Evolutionary conservation across 2,888 invertebrate genomes (phyloP), one percentile per base, ranked within the genome.

Genomic region (Scaptomyza parva): DNA sequence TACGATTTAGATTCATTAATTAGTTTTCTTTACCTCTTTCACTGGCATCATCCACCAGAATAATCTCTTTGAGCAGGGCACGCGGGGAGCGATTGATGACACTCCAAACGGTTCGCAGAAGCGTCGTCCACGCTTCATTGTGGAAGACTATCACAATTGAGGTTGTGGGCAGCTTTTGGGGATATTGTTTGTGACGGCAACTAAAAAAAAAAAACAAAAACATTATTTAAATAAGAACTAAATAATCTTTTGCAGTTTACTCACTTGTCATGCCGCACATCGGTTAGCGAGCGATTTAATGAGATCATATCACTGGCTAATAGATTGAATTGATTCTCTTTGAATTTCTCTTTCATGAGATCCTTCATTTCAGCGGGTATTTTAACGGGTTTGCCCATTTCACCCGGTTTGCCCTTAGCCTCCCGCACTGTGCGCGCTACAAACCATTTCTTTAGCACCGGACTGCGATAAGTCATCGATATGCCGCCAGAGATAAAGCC

Each of bases 111-210:
- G 99, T 99, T 51, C 99, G 93, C 69, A 99, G 93, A 18, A 99
- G 93, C 0, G 99, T 99, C 41, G 97, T 96, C 99, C 99, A 99
- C 0, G 99, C 99, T 92, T 99, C 99, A 92, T 99, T 99, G 93
- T 99, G 99, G 93, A 99, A 99, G 54, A 99, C 99, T 88, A 99
- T 98, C 68, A 99, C 98, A 86, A 99, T 97, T 88, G 98, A 97
- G 20, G 99, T 98, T 40, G 96, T 95, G 4, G 99, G 99, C 88
- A 99, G 93, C 73, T 95, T 93, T 45, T 94, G 93, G 39, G 96
- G 94, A 91, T 97, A 96, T 59, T 92, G 93, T 91, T 97, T 97
- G 83, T 93, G 93, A 91, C 95, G 96, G 91, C 97, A 97, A 69
- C 96, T 96, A 40, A 2, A 37, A 26, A 37, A 12, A 12, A 3